These are phyloP conservation scores for Exocentrus adspersus DNA, from an alignment of 2,888 invertebrate species.

Conservation along the genomic window DNA sequence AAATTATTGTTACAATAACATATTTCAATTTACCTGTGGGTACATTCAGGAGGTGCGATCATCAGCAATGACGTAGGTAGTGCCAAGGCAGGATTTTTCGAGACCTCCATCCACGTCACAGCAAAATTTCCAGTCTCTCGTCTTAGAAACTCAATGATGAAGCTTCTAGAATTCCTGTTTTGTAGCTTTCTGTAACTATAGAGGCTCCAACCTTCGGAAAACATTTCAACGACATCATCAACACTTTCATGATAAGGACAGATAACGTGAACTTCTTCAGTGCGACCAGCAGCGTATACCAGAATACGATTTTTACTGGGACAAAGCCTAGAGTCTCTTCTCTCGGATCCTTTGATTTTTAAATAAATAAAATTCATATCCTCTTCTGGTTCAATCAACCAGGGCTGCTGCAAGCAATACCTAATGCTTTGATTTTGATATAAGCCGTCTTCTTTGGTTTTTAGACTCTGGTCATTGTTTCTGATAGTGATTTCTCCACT, in stretches of 20 bases:
- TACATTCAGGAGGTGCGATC: constrained; percentile 73
- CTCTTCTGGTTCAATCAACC: constrained; percentile 82
- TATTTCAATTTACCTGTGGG: constrained; percentile 73
- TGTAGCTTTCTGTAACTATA: constrained; percentile 64
- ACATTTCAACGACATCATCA: constrained; percentile 71
- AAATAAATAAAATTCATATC: constrained; percentile 77
- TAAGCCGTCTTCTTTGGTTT: constrained; percentile 63
- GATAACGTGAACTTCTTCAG: constrained; percentile 71
- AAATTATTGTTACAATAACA: no score
- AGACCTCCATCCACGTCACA: constrained; percentile 82
- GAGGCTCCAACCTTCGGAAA: constrained; percentile 71
- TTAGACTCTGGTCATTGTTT: constrained; percentile 66
- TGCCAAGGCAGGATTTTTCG: constrained; percentile 71
- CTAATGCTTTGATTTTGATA: constrained; percentile 64
- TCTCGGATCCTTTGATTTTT: constrained; percentile 73
- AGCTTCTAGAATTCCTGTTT: constrained; percentile 69
- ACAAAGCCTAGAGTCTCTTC: constrained; percentile 65
- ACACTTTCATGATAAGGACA: constrained; percentile 68
- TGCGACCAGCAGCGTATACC: constrained; percentile 76
- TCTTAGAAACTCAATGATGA: constrained; percentile 79
- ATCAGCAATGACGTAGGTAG: constrained; percentile 65
- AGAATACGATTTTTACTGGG: constrained; percentile 77
- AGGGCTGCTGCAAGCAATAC: constrained; percentile 77
- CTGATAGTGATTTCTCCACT: constrained; percentile 78
- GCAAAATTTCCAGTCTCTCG: constrained; percentile 78